Evolutionary conservation across 35 echinoderm and acorn worm species (phyloP), one percentile per base, ranked within the genome.

Genomic region (Ophioderma brevispina): DNA sequence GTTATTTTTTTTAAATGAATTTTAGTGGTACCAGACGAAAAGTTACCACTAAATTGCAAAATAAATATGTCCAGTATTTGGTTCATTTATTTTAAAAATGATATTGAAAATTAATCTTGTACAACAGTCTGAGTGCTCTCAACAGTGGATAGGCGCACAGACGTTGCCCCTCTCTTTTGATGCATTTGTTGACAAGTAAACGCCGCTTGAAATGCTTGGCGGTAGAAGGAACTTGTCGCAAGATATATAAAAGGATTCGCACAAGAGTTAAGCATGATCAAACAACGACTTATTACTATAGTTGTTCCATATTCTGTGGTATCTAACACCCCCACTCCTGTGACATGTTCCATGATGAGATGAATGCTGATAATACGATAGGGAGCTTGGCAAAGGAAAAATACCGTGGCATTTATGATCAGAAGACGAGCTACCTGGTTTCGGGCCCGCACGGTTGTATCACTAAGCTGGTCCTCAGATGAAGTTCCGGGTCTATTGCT

Each of bases 211-310:
- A 85, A 56, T 55, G 25, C 81, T 11, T 32, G 10, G 25, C 81
- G 23, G 37, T 64, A 85, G 33, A 64, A 11, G 4, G 31, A 49
- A 85, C 52, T 85, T 35, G 39, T 36, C 33, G 36, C 33, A 15
- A 52, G 32, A 39, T 85, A 85, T 11, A 85, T 35, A 0, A 85
- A 85, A 64, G 83, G 83, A 35, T 85, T 85, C 21, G 63, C 52
- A 36, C 32, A 64, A 0, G 46, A 64, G 35, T 85, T 85, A 25
- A 70, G 10, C 15, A 70, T 3, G n/a, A 70, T 1, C 23, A 70
- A 30, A 25, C 1, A 0, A 6, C 33, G 63, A 85, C 50, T 39
- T 49, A 59, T 52, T 34, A 75, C 52, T 14, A 33, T 31, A 37
- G 8, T 49, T 37, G 52, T 23, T 85, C 83, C 83, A 85, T 37